Evolutionary conservation across 1,140 invertebrate genomes (phyloP), one percentile per base, ranked within the genome.

Genomic region (Nephila pilipes): DNA sequence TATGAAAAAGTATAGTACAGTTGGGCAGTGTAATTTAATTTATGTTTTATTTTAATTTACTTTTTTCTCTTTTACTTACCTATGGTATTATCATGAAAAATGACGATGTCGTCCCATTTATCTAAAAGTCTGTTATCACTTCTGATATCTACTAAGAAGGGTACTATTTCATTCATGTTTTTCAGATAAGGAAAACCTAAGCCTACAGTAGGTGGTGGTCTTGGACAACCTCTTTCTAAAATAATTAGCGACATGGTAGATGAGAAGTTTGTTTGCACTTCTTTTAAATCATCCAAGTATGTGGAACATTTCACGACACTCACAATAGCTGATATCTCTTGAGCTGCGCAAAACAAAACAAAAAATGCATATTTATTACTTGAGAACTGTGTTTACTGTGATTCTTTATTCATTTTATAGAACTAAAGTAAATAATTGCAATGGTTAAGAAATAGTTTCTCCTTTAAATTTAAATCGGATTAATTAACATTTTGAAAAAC

Each of bases 91-190:
- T 94, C 94, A 65, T 94, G 91, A 20, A 94, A 80, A 46, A 94
- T 55, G 36, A 93, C 63, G 63, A 94, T 94, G 58, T 94, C 90
- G 32, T 94, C 65, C 94, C 94, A 94, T 55, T 94, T 92, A 12
- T 90, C 75, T 29, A 94, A 54, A 14, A 94, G 55, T 79, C 91
- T 93, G 55, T 93, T 93, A 69, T 94, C 91, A 38, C 83, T 69
- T 57, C 93, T 93, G 16, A 94, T 65, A 57, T 94, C 94, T 18
- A 93, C 88, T 8, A 94, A 29, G 32, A 94, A 85, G 6, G 94
- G 92, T 20, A 94, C 89, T 1, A 94, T 54, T 65, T 94, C 93
- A 36, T 63, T 18, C 54, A 63, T 81, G 16, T 38, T 65, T 83
- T 25, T 85, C 32, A 94, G 10, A n/a, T 90, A 88, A 18, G 94